Base-by-base conservation (phyloP, 1,140 invertebrate species). In the Lordiphosa clarofinis region DNA sequence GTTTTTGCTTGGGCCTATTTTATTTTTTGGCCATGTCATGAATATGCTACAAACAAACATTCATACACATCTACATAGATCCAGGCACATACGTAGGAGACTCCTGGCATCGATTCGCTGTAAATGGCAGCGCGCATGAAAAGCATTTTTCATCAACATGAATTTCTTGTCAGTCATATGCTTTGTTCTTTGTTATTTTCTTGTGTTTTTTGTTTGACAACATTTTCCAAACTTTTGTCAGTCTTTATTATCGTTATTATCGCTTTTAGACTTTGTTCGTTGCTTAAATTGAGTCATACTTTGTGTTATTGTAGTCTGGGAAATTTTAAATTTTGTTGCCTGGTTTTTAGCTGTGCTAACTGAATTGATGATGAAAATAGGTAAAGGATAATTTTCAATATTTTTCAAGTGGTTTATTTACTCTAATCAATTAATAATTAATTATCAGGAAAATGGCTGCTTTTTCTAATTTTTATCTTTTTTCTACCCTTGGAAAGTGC, bases 221-320 rank as follows among this genome's bases (percentile, higher is more conserved):
- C 73, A 56, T 65, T 82, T 84, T 81, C 44, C 53, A 78, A 86
- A 72, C 69, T 84, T 84, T 84, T 84, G 58, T 68, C 65, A 60
- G 78, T 84, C 78, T 84, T 84, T 72, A 84, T 84, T 84, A 84
- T 86, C 67, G 79, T 78, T 78, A 84, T 84, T 84, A 84, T 84
- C 78, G 78, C 73, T 68, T 31, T 78, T 62, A 86, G 72, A 78
- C 73, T 66, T 60, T 43, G 39, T 31, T 7, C 28, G 28, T 31
- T 31, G n/a, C 43, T 70, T 60, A 72, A 62, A 75, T 73, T 73
- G 64, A 62, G 60, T 55, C 63, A 72, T 68, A 44, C 58, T 65
- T 53, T 37, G 28, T 35, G 35, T 50, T 50, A 19, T 50, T 52
- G 53, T 48, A 55, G 50, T 54, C 58, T 62, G 56, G 47, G 24